Percentiles rank a stretch among this genome's conserved stretches.
phyloP scores from a whole-genome alignment of 2,113 vertebrate species.

The Myotis davidii region DNA sequence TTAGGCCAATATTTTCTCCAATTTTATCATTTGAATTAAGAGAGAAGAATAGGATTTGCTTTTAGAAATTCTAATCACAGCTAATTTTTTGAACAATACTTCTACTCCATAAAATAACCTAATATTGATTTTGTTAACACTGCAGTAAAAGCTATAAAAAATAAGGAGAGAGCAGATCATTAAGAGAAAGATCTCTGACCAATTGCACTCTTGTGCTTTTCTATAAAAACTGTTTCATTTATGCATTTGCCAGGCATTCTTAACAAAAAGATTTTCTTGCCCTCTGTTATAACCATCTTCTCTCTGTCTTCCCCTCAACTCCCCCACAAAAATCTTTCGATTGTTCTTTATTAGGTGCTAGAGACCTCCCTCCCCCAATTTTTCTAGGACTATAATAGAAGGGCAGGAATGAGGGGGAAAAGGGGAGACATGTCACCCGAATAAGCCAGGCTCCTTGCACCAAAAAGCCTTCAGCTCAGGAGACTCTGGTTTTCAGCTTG shows the following conservation, averaged over 20 bases:
- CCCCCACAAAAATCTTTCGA: neutral
- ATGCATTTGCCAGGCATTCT: neutral
- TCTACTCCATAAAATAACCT: slow-evolving; percentile 53
- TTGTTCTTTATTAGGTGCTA: neutral
- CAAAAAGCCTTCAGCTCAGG: neutral
- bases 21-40: slow-evolving; percentile 61
- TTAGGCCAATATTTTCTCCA: slow-evolving; percentile 41
- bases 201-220: neutral
- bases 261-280: neutral
- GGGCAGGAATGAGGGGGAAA: neutral
- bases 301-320: neutral
- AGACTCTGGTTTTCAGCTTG: neutral
- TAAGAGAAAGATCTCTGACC: neutral
- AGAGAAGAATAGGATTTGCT: slow-evolving; percentile 24
- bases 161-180: neutral
- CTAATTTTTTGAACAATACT: slow-evolving; percentile 57
- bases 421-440: slow-evolving; percentile 23
- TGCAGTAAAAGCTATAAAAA: slow-evolving; percentile 1
- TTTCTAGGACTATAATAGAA: slow-evolving; percentile 11
- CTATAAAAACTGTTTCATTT: neutral
- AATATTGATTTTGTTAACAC: slow-evolving; percentile 51
- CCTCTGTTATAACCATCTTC: neutral
- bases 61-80: slow-evolving; percentile 66
- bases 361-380: too few species aligned
- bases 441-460: slow-evolving; percentile 10